Base-by-base conservation (phyloP, 2,113 vertebrate species). In the Cyprinodon brontotheroides region DNA sequence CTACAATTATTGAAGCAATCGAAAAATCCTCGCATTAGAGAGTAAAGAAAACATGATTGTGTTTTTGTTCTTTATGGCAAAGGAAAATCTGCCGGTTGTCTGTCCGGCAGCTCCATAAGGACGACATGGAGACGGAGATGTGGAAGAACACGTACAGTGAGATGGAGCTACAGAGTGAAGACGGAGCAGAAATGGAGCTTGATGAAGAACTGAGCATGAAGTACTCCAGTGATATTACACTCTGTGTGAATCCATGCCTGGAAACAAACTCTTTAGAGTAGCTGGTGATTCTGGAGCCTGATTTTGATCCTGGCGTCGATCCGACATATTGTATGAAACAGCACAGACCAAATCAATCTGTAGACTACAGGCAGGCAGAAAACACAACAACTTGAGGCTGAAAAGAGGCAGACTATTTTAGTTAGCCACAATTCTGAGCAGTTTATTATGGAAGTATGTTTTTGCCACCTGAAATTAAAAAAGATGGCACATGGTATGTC, bases 91-190 rank as follows among this genome's bases (percentile, higher is more conserved):
- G 65, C 1, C 11, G 73, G 2, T 81, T 84, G 75, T 64, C 29
- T 38, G 17, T 17, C 65, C 17, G 45, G 8, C 74, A 65, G 29
- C 29, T 29, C n/a, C 84, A 80, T 62, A 82, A 75, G 12, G 86
- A 92, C 11, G 78, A 88, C 47, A 36, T 39, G 0, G 91, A 91
- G 73, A 89, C 91, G 0, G 90, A 93, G 80, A 93, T 92, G 89
- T 90, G 89, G 87, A 92, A 82, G 29, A 72, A 82, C n/a, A 36
- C 11, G 0, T 37, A 78, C 74, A 79, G 88, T 12, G 87, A 81
- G 57, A 57, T 60, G 38, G 77, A 86, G n/a, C 63, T 80, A 13
- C 38, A 72, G 4, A 40, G 63, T 41, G 65, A 61, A 15, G 63
- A 70, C 0, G 79, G 45, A 62, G 70, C 0, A 15, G 60, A 60